phyloP scores from a whole-genome alignment of 2,888 invertebrate species.

The Masnerella sp. region DNA sequence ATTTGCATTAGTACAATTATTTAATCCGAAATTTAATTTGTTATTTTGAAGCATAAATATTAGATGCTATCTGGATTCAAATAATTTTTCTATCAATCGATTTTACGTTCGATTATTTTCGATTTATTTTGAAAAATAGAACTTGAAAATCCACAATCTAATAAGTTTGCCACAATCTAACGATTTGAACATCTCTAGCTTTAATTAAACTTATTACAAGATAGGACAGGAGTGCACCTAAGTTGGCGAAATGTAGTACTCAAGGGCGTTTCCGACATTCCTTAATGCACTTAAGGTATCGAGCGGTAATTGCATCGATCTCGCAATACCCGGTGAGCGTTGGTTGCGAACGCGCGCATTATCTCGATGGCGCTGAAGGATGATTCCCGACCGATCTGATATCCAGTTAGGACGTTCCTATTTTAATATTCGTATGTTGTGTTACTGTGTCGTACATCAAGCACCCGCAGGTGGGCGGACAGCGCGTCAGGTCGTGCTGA shows the following conservation, averaged over 20 bases:
- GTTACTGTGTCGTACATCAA: slow-evolving; percentile 64
- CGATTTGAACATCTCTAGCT: not conserved
- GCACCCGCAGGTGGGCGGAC: slow-evolving; percentile 74
- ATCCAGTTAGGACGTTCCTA: slow-evolving; percentile 54
- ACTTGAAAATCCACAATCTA: not conserved
- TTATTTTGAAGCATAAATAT: too few species aligned
- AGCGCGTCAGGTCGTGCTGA: slow-evolving; percentile 73
- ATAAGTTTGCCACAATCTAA: too few species aligned
- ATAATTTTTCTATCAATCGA: too few species aligned
- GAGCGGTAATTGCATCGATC: slow-evolving; percentile 22
- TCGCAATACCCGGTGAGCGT: slow-evolving; percentile 6
- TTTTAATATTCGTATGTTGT: slow-evolving; percentile 59
- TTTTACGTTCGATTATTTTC: too few species aligned
- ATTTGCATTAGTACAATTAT: too few species aligned
- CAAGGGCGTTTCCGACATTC: not conserved
- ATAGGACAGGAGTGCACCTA: not conserved
- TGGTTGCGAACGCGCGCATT: slow-evolving; percentile 12
- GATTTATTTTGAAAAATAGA: too few species aligned
- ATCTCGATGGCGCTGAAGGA: slow-evolving; percentile 31
- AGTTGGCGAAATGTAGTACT: not conserved
- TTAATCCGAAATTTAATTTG: too few species aligned
- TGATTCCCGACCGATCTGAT: slow-evolving; percentile 51
- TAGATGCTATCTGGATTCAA: too few species aligned
- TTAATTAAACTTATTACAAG: not conserved
- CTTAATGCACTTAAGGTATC: slow-evolving; percentile 11